Evolutionary conservation across 2,113 vertebrate species (phyloP), one percentile per base, ranked within the genome.

Genomic region (Irena cyanogastra): DNA sequence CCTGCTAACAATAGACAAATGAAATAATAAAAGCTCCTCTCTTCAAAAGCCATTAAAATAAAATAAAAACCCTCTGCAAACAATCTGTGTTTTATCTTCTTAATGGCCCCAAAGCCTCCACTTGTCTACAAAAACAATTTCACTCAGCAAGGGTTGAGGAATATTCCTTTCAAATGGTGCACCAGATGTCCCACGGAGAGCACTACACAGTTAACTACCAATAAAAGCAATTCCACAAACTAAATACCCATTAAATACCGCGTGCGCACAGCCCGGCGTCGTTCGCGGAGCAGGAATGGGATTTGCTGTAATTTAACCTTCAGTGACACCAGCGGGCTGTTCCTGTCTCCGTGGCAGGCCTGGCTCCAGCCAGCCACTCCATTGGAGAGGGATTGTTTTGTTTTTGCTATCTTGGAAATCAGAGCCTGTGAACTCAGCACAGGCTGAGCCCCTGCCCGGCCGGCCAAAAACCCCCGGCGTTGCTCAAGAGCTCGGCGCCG

Each of bases 81-180:
- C 83, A 95, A 89, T 79, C 86, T 89, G 87, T 7, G 21, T 22
- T 98, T 96, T 82, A 91, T 97, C 95, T 95, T 90, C 79, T 83
- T 93, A 91, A 91, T 45, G 66, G 78, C 74, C 69, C 86, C 68
- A 75, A 95, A 97, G 79, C 41, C 85, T 96, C 81, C 83, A 68
- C 76, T 97, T 57, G 44, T 44, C 69, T 87, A 83, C 92, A 82
- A 82, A 96, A 97, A 89, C 94, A 95, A 97, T 94, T 94, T 83
- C 42, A 47, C 77, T 91, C 92, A 47, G 61, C 50, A 56, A 74
- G 90, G 75, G 81, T 10, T 45, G 93, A 92, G 71, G 93, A 94
- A 83, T 79, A 89, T 91, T 89, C 95, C 65, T 95, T 94, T 95
- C 83, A 72, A 97, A 94, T 45, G 76, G 33, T 6, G 78, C 81